Evolutionary conservation across 2,113 vertebrate species (phyloP).

Genomic region (Chascanopsetta lugubris): DNA sequence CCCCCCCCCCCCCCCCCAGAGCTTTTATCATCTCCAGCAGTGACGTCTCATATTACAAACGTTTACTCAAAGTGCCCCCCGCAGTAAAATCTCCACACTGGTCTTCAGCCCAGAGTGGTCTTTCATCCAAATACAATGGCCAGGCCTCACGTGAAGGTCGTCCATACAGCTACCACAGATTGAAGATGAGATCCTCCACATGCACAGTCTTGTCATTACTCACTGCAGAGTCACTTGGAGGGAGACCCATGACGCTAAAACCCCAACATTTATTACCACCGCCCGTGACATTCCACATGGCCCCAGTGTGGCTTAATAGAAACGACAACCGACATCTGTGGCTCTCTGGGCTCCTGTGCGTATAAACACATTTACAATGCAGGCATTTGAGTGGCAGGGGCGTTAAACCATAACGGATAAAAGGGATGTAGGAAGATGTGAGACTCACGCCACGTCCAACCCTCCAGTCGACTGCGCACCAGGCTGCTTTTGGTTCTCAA

Average conservation of each 20-base stretch:
- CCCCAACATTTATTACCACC: slow-evolving; percentile 51
- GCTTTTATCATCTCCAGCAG: slow-evolving; percentile 16
- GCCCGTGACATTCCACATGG: slow-evolving; percentile 35
- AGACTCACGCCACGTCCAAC: neutral
- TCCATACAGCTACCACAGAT: slow-evolving; percentile 13
- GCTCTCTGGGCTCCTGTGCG: neutral
- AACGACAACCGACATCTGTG: slow-evolving; percentile 15
- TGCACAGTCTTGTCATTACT: slow-evolving; percentile 46
- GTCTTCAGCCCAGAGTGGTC: slow-evolving; percentile 34
- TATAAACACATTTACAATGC: neutral
- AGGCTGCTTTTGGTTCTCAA: too few species aligned
- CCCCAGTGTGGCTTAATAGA: slow-evolving; percentile 34
- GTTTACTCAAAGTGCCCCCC: slow-evolving; percentile 33
- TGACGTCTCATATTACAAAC: slow-evolving; percentile 35
- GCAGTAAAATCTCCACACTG: slow-evolving; percentile 18
- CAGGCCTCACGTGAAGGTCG: slow-evolving; percentile 55
- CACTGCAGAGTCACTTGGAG: slow-evolving; percentile 31
- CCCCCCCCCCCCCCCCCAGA: too few species aligned
- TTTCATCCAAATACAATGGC: slow-evolving; percentile 5
- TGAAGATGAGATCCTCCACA: slow-evolving; percentile 26
- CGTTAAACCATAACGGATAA: too few species aligned
- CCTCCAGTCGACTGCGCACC: neutral
- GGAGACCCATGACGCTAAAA: slow-evolving; percentile 30
- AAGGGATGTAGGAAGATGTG: neutral
- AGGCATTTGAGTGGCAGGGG: neutral